Evolutionary conservation across 1,140 invertebrate species (phyloP).

Genomic region (Ceratina australensis): DNA sequence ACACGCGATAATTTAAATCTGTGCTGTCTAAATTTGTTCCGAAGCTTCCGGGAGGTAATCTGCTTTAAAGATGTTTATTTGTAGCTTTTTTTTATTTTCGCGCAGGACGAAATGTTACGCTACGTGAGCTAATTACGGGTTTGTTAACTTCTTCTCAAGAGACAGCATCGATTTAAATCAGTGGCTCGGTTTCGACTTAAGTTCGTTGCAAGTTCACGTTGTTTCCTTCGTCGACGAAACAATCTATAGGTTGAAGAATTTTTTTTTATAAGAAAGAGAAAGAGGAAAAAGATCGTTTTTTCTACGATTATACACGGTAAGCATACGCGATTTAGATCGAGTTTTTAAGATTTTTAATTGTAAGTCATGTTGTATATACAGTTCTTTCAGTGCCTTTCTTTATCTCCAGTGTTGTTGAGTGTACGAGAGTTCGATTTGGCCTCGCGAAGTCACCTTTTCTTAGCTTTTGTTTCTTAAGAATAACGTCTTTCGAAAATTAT

Average conservation of each 20-base stretch:
- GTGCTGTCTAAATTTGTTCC: too few relatives aligned
- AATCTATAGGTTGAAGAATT: slow-evolving; percentile 19
- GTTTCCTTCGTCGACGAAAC: not conserved
- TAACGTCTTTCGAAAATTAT: not conserved
- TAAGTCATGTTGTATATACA: slow-evolving; percentile 47
- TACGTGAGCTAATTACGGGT: too few relatives aligned
- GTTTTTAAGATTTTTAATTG: slow-evolving; percentile 44
- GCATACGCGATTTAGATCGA: slow-evolving; percentile 39
- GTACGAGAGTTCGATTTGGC: slow-evolving; percentile 1
- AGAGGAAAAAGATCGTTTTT: slow-evolving; percentile 33
- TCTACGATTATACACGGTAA: slow-evolving; percentile 39
- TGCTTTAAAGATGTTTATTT: too few relatives aligned
- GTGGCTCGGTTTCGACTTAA: not conserved
- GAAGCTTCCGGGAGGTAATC: too few relatives aligned
- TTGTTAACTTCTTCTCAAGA: not conserved
- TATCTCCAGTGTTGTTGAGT: slow-evolving; percentile 26
- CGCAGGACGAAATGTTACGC: too few relatives aligned
- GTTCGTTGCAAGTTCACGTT: not conserved
- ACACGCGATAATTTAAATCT: too few relatives aligned
- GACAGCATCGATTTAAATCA: not conserved
- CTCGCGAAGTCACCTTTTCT: slow-evolving; percentile 6
- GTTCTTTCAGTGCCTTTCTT: slow-evolving; percentile 54
- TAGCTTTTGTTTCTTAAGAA: not conserved
- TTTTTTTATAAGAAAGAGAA: slow-evolving; percentile 24
- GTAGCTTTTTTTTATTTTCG: too few relatives aligned